Base-by-base conservation (phyloP, 2,797 vertebrate genomes). In the Merluccius polli region DNA sequence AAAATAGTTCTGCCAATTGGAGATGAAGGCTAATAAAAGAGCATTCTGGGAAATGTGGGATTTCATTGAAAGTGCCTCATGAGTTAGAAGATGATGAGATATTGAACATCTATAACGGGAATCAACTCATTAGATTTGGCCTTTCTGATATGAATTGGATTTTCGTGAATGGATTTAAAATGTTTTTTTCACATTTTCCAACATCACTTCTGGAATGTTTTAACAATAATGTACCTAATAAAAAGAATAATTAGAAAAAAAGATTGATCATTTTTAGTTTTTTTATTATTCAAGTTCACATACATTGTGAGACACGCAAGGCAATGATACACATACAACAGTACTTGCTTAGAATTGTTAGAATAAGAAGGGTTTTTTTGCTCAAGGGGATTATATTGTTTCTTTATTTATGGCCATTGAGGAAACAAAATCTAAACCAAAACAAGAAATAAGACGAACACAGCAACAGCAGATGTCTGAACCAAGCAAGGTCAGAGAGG, bases 401-500 rank as follows among this genome's bases (percentile, higher is more conserved):
- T n/a, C 7, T 59, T 59, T 59, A 59, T 59, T 59, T 24, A 59
- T 59, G 52, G 52, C 52, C 52, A 9, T 59, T 0, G 52, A 59
- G 52, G 21, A 59, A 24, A 59, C 3, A 48, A 15, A 48, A 21
- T 18, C 3, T 4, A 48, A 48, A 18, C 44, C 44, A 59, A 59
- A 59, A 59, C 52, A 59, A n/a, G n/a, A 59, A 59, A 9, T 21
- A 59, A 11, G 52, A 59, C 2, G 52, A 59, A 59, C 21, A 24
- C 52, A 52, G 67, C 59, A 72, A 32, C 63, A 13, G 16, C 80
- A 74, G 67, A 75, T 71, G 81, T 85, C 84, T 73, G 65, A 80
- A 82, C 81, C 78, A 80, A 80, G 81, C 82, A 86, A 89, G 81
- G 88, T 88, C 85, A 88, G 80, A 87, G 71, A 79, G 85, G 87